Evolutionary conservation across 1,140 invertebrate genomes (phyloP), one percentile per base, ranked within the genome.

Genomic region (Melipona quadrifasciata): DNA sequence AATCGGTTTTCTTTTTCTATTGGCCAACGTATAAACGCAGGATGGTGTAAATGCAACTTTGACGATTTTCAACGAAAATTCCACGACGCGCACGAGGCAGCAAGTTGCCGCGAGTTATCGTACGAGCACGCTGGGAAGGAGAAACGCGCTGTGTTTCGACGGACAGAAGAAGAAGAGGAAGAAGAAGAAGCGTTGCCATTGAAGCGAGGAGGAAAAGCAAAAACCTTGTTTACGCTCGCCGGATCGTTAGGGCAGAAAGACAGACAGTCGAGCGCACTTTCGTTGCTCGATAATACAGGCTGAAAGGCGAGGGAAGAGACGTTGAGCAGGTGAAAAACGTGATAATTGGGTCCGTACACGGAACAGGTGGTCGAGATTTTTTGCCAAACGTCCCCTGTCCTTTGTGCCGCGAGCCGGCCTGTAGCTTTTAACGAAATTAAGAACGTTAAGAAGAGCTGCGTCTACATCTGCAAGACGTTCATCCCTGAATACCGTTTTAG

Each of bases 281-380:
- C 57, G 57, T 11, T 65, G 39, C 34, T 19, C 58, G 82, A 71
- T 72, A 73, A 65, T 72, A 51, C 16, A 2, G 10, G 1, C 6
- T 65, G 31, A 64, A 47, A 80, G 67, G 39, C 67, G 16, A 24
- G 27, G n/a, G 11, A 67, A 57, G 65, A 82, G 47, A 55, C 19
- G 31, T 55, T 67, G 34, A 24, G 3, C 47, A 39, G 34, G 68
- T 39, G 78, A 67, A 84, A 71, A 80, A 84, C 61, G 47, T 57
- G 77, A 84, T 80, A 84, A 84, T 84, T 84, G 73, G 65, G 58
- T 71, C 21, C n/a, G 12, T 19, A 12, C 68, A 17, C 19, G 55
- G 83, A 65, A 84, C 83, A 80, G 78, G 83, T 84, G 83, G 70
- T 84, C 68, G 65, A 57, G 70, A 57, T 80, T 84, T 80, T 75